Evolutionary conservation across 2,888 invertebrate species (phyloP).

Genomic region (Cephonodes hylas): DNA sequence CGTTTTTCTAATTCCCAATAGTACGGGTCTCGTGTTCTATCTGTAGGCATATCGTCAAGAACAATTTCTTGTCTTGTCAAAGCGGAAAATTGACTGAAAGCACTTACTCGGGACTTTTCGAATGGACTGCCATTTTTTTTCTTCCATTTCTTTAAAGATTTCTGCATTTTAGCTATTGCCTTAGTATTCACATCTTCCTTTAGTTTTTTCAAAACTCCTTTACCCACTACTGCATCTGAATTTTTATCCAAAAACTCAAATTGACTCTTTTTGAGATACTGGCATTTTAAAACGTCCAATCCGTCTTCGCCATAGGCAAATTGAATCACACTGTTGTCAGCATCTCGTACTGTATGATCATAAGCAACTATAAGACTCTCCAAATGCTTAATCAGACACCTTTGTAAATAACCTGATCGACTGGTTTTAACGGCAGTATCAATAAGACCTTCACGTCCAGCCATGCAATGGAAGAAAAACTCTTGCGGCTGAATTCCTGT

Average conservation of each 20-base stretch:
- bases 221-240: slow-evolving; percentile 82
- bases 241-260: slow-evolving; percentile 92
- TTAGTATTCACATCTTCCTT: slow-evolving; percentile 78
- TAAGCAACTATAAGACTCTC: slow-evolving; percentile 97
- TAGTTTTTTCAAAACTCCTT: slow-evolving; percentile 79
- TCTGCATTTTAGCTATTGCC: slow-evolving; percentile 77
- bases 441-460: slow-evolving; percentile 98
- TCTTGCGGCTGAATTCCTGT: slow-evolving; percentile 99
- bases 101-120: slow-evolving; percentile 71
- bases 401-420: slow-evolving; percentile 97
- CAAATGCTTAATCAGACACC: slow-evolving; percentile 98
- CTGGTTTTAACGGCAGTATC: slow-evolving; percentile 99
- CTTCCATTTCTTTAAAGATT: slow-evolving; percentile 83
- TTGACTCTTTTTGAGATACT: slow-evolving; percentile 89
- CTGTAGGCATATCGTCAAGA: slow-evolving; percentile 65
- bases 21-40: slow-evolving; percentile 81
- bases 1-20: slow-evolving; percentile 82
- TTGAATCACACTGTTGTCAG: slow-evolving; percentile 95
- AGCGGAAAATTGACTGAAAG: slow-evolving; percentile 83
- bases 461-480: slow-evolving; percentile 99
- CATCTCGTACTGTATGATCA: slow-evolving; percentile 97
- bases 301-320: slow-evolving; percentile 97
- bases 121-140: slow-evolving; percentile 75
- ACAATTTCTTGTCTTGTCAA: slow-evolving; percentile 72
- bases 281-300: slow-evolving; percentile 92